Conservation (phyloP, 2,888 invertebrate species). For the Seira sanloemensis region DNA sequence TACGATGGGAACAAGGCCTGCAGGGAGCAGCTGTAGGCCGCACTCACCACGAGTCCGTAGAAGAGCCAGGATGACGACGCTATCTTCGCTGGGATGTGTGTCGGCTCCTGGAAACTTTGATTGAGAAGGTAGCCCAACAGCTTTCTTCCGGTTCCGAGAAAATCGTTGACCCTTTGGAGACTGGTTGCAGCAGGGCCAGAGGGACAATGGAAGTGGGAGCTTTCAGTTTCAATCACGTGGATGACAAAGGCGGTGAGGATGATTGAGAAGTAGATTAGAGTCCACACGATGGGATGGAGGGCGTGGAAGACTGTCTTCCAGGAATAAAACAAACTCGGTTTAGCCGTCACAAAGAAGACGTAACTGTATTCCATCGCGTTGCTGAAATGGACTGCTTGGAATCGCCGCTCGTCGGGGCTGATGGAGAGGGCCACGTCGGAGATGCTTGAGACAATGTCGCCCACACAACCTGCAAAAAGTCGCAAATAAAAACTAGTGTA, state of each 20-base stretch:
- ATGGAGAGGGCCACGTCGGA: slow-evolving; percentile 29
- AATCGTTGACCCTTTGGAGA: not conserved
- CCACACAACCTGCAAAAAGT: slow-evolving; percentile 43
- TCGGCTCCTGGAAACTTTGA: slow-evolving; percentile 21
- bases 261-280: not conserved
- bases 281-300: not conserved
- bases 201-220: too few relatives aligned
- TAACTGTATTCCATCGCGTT: slow-evolving; percentile 17
- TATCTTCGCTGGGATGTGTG: slow-evolving; percentile 5
- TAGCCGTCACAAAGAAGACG: slow-evolving; percentile 21
- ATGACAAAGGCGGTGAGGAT: not conserved
- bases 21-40: slow-evolving; percentile 12
- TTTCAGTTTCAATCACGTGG: too few relatives aligned
- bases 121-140: slow-evolving; percentile 8
- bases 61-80: not conserved
- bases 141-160: not conserved
- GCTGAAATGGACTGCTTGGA: not conserved
- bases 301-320: slow-evolving; percentile 41
- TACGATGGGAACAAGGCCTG: slow-evolving; percentile 27
- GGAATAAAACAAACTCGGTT: slow-evolving; percentile 26
- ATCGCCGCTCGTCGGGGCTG: slow-evolving; percentile 28
- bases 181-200: too few relatives aligned
- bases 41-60: slow-evolving; percentile 25
- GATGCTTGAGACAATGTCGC: slow-evolving; percentile 15
- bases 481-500: not conserved